Evolutionary conservation across 2,888 invertebrate genomes (phyloP), one percentile per base, ranked within the genome.

Genomic region (Pyrocoelia pectoralis): DNA sequence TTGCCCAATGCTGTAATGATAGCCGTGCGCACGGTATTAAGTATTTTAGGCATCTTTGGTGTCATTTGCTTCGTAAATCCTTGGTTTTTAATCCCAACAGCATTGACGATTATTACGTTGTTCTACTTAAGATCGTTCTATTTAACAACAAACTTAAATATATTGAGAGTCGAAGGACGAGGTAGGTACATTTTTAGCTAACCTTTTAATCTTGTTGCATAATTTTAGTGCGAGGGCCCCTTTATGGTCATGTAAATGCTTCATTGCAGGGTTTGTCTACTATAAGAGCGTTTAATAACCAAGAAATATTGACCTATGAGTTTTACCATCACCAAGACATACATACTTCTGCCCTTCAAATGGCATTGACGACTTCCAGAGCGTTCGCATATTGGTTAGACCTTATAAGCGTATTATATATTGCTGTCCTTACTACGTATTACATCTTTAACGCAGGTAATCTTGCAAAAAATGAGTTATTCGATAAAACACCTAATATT

Each of bases 161-260:
- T 96, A 65, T 95, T 91, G 79, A 86, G 91, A 73, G 83, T 92
- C 78, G 92, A 92, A 84, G 92, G 91, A 80, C 87, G 90, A 79
- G 91, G 91, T 92, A 83, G 88, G 90, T 89, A 48, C 48, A 5
- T 12, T n/a, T 17, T 13, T 38, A 33, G 40, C 24, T 24, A 24
- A 24, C 24, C 24, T 0, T 1, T 0, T 9, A 14, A 41, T 49
- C 9, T 19, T 38, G 50, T 33, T 38, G 9, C 29, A 15, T 63
- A 15, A 38, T 76, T 74, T 24, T 78, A 92, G 92, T 90, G 58
- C 87, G 91, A 60, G 92, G 92, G 74, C 93, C 94, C 0, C 87
- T 94, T 1, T 92, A 89, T 76, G 86, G 88, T 0, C 88, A 92
- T 70, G 82, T 92, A 33, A 89, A 87, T 72, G 87, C 90, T 55